Evolutionary conservation across 2,797 vertebrate genomes (phyloP), one percentile per base, ranked within the genome.

Genomic region (Sebastes kiyomatsui): DNA sequence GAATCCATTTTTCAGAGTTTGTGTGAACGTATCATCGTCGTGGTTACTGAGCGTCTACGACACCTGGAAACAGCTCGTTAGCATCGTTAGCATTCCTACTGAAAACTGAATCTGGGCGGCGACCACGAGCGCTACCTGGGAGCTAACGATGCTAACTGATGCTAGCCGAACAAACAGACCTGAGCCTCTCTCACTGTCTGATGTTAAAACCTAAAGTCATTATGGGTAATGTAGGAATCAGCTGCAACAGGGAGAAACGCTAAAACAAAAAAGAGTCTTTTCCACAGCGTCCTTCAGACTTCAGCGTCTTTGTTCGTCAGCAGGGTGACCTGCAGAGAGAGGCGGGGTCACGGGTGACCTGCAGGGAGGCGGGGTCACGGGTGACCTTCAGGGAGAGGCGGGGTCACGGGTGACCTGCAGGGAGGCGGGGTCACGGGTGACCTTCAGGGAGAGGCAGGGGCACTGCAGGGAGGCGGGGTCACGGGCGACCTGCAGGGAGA

Each of bases 141-240:
- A 7, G 75, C 25, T 64, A 54, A 69, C 22, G 25, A 62, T 22
- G 67, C 59, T 38, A 28, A 12, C 38, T 22, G 66, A 27, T 11
- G 33, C 33, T 33, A 33, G 33, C 33, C 33, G 33, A 33, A 42
- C 38, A 42, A 38, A 38, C 35, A 13, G 35, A 38, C 35, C 38
- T 68, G 65, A 52, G 61, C 68, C 60, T 46, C 46, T 61, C 28
- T 4, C 2, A 7, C 11, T 7, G 25, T 30, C 54, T 33, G 33
- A 28, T 10, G 33, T 9, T 33, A 1, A 27, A 30, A 12, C 46
- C 7, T 1, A 6, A 54, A 32, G 67, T 33, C 79, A 30, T 85
- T 59, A 0, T 82, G 86, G 80, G 77, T 73, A 76, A 88, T 33
- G 69, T 76, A 69, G 77, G 58, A 62, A 38, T 30, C 52, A 23